A percentile compares a stretch with the other conserved stretches of the same genome.
Conservation (phyloP, 2,113 vertebrate species). For the Erythrocebus patas region DNA sequence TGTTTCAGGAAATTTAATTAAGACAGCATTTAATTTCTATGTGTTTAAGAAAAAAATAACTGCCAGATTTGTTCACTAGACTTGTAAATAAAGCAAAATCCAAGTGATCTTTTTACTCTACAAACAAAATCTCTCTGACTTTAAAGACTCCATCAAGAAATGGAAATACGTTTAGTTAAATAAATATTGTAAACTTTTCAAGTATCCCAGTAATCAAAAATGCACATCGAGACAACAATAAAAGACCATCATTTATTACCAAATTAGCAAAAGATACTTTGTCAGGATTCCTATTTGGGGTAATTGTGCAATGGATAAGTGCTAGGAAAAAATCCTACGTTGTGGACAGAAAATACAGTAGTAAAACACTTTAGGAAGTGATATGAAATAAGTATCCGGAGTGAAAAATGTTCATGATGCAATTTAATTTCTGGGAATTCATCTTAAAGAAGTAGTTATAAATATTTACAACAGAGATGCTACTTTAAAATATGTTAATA, state of each 20-base stretch:
- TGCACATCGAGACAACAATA: background rate
- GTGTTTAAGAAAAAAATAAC: slow-evolving; percentile 18
- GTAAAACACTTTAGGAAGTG: background rate
- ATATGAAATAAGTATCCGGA: background rate
- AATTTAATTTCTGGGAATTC: background rate
- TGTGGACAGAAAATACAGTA: background rate
- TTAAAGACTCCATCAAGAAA: background rate
- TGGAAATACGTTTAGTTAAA: background rate
- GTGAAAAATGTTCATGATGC: background rate
- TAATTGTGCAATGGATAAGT: background rate
- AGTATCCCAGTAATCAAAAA: background rate
- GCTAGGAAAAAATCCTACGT: background rate
- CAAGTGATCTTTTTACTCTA: background rate
- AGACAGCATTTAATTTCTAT: background rate
- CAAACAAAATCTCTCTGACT: background rate
- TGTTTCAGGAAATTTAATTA: slow-evolving; percentile 13
- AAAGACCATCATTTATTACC: background rate
- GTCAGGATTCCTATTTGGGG: background rate
- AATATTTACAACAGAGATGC: background rate
- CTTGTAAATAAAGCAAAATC: background rate
- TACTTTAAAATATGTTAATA: background rate
- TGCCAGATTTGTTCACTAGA: background rate
- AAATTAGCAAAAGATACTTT: background rate
- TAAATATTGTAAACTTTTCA: background rate
- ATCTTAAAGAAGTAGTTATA: background rate